Conservation (phyloP, 2,797 vertebrate species). For the Danio albolineatus region DNA sequence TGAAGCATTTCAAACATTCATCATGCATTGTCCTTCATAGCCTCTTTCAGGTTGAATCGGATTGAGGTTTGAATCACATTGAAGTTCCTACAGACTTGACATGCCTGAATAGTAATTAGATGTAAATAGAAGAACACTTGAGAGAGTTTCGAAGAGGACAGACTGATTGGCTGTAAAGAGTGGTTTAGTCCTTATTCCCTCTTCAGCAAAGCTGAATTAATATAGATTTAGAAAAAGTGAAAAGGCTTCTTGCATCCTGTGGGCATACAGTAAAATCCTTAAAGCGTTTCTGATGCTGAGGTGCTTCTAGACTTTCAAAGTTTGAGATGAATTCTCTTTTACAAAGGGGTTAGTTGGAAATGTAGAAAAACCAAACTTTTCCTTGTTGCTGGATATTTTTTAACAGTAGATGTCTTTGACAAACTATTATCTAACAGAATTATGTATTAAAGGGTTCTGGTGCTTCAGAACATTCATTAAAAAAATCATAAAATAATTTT, state of each 20-base stretch:
- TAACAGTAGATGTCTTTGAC: background rate
- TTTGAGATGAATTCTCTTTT: slow-evolving; percentile 16
- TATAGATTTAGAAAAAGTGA: slow-evolving; percentile 32
- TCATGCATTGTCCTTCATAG: slow-evolving; percentile 17
- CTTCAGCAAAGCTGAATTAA: slow-evolving; percentile 36
- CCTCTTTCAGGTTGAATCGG: slow-evolving; percentile 29
- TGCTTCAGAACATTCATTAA: no score
- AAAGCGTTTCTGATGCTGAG: slow-evolving; percentile 7
- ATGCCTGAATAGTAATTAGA: slow-evolving; percentile 51
- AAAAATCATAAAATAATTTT: no score
- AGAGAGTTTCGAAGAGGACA: slow-evolving; percentile 26
- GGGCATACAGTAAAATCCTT: slow-evolving; percentile 30
- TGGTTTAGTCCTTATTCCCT: slow-evolving; percentile 43
- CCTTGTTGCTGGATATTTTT: background rate
- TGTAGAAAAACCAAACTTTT: slow-evolving; percentile 13
- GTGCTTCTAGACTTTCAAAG: background rate
- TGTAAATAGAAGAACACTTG: slow-evolving; percentile 45
- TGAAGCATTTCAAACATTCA: slow-evolving; percentile 11
- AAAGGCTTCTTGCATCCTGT: slow-evolving; percentile 31
- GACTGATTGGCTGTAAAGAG: slow-evolving; percentile 37
- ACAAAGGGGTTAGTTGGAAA: slow-evolving; percentile 20
- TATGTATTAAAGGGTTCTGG: background rate
- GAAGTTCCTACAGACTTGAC: slow-evolving; percentile 37
- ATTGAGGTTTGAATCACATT: slow-evolving; percentile 11
- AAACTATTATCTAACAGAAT: background rate